Conservation (phyloP, 2,113 vertebrate genomes). For the Antigone vipio region DNA sequence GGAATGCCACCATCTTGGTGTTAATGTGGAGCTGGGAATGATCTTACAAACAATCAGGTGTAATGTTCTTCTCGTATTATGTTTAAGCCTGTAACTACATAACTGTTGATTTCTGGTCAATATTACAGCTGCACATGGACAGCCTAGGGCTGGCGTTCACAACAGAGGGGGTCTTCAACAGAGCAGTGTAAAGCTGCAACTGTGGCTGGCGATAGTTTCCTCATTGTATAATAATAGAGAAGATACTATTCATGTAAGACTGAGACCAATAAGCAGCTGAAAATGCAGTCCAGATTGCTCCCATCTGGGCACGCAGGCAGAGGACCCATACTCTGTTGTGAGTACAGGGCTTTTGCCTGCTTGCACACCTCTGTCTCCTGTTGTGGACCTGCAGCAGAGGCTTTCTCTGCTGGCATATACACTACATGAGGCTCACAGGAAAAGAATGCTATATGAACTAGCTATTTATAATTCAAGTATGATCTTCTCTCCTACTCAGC, state of each 20-base stretch:
- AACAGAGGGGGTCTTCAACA: not conserved
- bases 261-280: not conserved
- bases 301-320: not conserved
- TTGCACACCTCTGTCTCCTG: not conserved
- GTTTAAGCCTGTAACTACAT: not conserved
- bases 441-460: not conserved
- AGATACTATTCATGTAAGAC: not conserved
- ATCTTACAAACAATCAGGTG: not conserved
- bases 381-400: not conserved
- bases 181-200: not conserved
- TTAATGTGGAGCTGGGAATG: not conserved
- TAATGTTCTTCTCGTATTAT: not conserved
- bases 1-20: not conserved
- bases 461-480: not conserved
- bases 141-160: not conserved
- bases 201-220: not conserved
- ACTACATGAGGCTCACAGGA: not conserved
- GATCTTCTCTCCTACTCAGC: not conserved
- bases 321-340: rapidly evolving
- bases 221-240: not conserved
- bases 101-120: not conserved
- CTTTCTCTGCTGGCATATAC: not conserved
- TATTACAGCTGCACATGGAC: not conserved
- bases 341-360: not conserved
- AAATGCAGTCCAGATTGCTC: not conserved